Percentiles rank a stretch among this genome's conserved stretches.
Conservation (phyloP, 2,797 vertebrate genomes). For the Ptychadena robeensis region DNA sequence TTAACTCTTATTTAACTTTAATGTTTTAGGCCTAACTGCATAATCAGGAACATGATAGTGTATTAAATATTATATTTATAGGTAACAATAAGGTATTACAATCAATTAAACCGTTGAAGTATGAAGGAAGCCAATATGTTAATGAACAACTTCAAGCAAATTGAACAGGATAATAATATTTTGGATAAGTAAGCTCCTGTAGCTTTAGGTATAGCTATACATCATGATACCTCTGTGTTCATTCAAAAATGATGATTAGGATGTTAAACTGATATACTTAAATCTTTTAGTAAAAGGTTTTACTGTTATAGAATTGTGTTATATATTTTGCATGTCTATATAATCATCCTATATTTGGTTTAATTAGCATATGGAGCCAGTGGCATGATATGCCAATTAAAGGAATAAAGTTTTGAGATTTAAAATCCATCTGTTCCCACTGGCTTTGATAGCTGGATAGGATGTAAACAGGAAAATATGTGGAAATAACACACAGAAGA, state of each 20-base stretch:
- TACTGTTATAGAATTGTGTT: slow-evolving; percentile 14
- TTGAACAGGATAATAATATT: not conserved
- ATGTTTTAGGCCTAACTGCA: too few relatives aligned
- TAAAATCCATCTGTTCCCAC: not conserved
- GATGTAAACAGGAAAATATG: not conserved
- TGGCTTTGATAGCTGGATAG: not conserved
- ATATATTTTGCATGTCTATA: not conserved
- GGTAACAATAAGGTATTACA: not conserved
- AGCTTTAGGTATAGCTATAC: not conserved
- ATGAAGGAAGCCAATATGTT: not conserved
- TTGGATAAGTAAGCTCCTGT: not conserved
- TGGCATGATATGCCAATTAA: slow-evolving; percentile 9
- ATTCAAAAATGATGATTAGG: not conserved
- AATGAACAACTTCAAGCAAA: not conserved
- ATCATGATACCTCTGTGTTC: not conserved
- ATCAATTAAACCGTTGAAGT: not conserved
- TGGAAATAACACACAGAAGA: not conserved
- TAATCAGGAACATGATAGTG: too few relatives aligned
- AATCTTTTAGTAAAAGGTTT: not conserved
- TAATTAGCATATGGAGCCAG: not conserved
- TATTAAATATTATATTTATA: not conserved
- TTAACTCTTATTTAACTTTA: too few relatives aligned
- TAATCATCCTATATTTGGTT: not conserved
- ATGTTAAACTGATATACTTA: not conserved
- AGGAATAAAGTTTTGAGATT: not conserved